phyloP scores from a whole-genome alignment of 2,888 invertebrate species.

The Drosophila niveifrons region DNA sequence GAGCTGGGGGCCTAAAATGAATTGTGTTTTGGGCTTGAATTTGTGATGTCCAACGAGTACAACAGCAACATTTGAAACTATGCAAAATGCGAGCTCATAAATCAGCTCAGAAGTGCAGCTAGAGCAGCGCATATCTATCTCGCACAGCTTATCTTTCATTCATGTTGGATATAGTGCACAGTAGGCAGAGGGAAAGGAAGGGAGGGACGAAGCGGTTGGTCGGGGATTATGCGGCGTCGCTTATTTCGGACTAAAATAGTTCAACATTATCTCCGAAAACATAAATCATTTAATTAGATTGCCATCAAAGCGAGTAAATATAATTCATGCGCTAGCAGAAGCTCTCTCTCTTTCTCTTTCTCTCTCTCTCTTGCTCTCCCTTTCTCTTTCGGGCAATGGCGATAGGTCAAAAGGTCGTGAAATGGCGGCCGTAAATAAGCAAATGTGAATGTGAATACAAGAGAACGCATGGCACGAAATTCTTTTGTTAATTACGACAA shows the following conservation, averaged over 20 bases:
- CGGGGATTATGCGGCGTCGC: slow-evolving; percentile 48
- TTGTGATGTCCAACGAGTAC: slow-evolving; percentile 58
- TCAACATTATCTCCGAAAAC: slow-evolving; percentile 61
- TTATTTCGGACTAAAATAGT: slow-evolving; percentile 55
- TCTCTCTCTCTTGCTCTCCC: too few relatives aligned
- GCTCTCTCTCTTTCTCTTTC: background rate
- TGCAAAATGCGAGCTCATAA: slow-evolving; percentile 74
- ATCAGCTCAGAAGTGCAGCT: slow-evolving; percentile 49
- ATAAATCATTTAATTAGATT: slow-evolving; percentile 77
- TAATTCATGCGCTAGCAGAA: slow-evolving; percentile 49
- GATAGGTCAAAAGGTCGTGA: slow-evolving; percentile 56
- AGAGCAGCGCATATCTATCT: slow-evolving; percentile 25
- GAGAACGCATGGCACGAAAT: slow-evolving; percentile 38
- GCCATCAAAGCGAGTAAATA: slow-evolving; percentile 53
- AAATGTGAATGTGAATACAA: slow-evolving; percentile 7
- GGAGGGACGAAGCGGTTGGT: too few relatives aligned
- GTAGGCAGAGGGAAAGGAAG: background rate
- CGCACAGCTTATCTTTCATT: slow-evolving; percentile 40
- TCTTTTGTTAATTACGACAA: slow-evolving; percentile 72
- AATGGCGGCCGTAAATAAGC: slow-evolving; percentile 34
- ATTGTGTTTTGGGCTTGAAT: slow-evolving; percentile 57
- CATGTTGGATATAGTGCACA: slow-evolving; percentile 8
- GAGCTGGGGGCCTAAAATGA: slow-evolving; percentile 50
- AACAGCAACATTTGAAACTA: slow-evolving; percentile 74
- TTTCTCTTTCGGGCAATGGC: slow-evolving; percentile 1